phyloP scores from a whole-genome alignment of 23 tunicate genomes.

The Ascidia mentula region DNA sequence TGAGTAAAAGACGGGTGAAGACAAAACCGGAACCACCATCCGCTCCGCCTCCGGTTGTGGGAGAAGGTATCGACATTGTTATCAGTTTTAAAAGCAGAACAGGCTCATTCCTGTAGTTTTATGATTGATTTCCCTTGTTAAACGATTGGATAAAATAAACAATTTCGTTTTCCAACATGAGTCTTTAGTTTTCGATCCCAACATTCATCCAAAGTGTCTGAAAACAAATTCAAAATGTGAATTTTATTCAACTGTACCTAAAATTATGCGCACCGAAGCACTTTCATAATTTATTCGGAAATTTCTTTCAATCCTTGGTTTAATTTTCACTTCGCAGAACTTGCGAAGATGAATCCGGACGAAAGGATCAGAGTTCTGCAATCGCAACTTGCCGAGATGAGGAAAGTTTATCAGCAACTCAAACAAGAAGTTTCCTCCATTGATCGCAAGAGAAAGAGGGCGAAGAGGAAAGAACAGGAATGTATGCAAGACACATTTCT shows the following conservation, averaged over 20 bases:
- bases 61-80: slow-evolving; percentile 43
- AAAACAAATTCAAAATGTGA: too few relatives aligned
- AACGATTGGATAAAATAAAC: too few relatives aligned
- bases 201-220: too few relatives aligned
- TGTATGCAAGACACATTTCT: slow-evolving; percentile 24
- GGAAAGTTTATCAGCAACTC: slow-evolving; percentile 68
- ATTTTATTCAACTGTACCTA: too few relatives aligned
- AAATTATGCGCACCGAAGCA: too few relatives aligned
- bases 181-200: too few relatives aligned
- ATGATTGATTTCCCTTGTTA: too few relatives aligned
- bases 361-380: slow-evolving; percentile 57
- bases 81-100: too few relatives aligned
- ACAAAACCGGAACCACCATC: slow-evolving; percentile 74
- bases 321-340: slow-evolving; percentile 38
- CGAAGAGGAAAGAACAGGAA: slow-evolving; percentile 79
- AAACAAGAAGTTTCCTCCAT: slow-evolving; percentile 86
- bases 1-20: slow-evolving; percentile 29
- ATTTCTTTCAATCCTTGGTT: too few relatives aligned
- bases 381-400: slow-evolving; percentile 57
- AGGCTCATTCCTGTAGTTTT: too few relatives aligned
- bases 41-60: slow-evolving; percentile 68
- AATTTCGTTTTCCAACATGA: too few relatives aligned
- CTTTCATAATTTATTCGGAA: too few relatives aligned
- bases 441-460: slow-evolving; percentile 82
- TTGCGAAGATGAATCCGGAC: slow-evolving; percentile 54